phyloP scores from a whole-genome alignment of 2,888 invertebrate genomes.

The Parapristionchus giblindavisi region DNA sequence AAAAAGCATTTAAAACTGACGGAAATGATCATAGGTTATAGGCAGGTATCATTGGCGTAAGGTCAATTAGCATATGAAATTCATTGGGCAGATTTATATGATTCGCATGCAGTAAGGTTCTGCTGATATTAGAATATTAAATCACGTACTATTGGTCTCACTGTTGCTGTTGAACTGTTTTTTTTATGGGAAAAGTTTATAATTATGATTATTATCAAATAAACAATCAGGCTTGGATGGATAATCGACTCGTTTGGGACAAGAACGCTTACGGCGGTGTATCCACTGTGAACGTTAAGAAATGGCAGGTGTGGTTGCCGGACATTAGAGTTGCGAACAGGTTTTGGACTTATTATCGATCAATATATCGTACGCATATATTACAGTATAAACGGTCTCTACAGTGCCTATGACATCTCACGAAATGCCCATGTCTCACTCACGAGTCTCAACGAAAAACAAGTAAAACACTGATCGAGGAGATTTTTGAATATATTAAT shows the following conservation, averaged over 20 bases:
- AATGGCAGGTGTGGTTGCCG: conserved; percentile 68
- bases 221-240: conserved; percentile 58
- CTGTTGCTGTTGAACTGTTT: background rate
- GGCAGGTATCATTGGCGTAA: background rate
- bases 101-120: background rate
- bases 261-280: conserved; percentile 61
- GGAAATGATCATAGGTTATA: no score
- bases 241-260: conserved; percentile 65
- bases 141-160: background rate
- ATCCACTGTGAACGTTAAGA: conserved; percentile 54
- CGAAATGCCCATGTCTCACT: conserved; percentile 48
- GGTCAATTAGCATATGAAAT: no score
- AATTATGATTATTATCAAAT: background rate
- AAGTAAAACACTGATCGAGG: background rate
- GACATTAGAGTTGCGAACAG: conserved; percentile 62
- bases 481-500: background rate
- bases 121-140: background rate
- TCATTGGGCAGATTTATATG: background rate
- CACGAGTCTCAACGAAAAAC: background rate
- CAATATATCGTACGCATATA: background rate
- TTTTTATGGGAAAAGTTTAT: background rate
- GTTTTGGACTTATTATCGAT: conserved; percentile 40
- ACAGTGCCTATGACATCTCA: conserved; percentile 56
- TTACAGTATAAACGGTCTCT: conserved; percentile 59
- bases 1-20: no score